These are phyloP conservation scores for Phoxinus phoxinus DNA, from an alignment of 2,113 vertebrate genomes.

Conservation along the genomic window DNA sequence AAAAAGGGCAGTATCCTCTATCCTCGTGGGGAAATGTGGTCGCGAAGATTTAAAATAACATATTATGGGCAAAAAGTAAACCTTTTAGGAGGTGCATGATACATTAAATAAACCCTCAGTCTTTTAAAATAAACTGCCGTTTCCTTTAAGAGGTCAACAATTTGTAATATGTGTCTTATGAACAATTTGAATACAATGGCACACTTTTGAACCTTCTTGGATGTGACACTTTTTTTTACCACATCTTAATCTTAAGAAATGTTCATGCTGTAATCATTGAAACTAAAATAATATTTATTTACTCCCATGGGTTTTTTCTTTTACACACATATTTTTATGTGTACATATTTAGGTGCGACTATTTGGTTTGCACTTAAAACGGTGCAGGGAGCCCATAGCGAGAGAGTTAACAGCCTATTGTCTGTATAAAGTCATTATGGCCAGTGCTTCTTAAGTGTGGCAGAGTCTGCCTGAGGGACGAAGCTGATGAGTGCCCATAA, in stretches of 20 bases:
- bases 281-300: background rate
- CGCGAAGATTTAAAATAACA: constrained; percentile 78
- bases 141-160: constrained; percentile 70
- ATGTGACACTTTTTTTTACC: background rate
- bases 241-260: background rate
- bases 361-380: constrained; percentile 22
- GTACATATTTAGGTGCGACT: constrained; percentile 41
- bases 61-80: constrained; percentile 79
- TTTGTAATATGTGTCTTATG: constrained; percentile 67
- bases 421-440: constrained; percentile 80
- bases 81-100: constrained; percentile 78
- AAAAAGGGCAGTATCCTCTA: constrained; percentile 68
- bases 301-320: constrained; percentile 1
- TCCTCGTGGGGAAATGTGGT: constrained; percentile 78
- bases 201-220: constrained; percentile 39
- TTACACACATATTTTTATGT: constrained; percentile 47
- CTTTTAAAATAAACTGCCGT: constrained; percentile 79
- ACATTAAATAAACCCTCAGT: constrained; percentile 76
- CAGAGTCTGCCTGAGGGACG: constrained; percentile 75
- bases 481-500: constrained; percentile 77
- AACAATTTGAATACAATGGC: constrained; percentile 66
- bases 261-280: background rate
- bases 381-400: constrained; percentile 3
- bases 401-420: constrained; percentile 66
- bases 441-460: constrained; percentile 73